phyloP scores from a whole-genome alignment of 2,113 vertebrate genomes.

The Ameiurus melas region DNA sequence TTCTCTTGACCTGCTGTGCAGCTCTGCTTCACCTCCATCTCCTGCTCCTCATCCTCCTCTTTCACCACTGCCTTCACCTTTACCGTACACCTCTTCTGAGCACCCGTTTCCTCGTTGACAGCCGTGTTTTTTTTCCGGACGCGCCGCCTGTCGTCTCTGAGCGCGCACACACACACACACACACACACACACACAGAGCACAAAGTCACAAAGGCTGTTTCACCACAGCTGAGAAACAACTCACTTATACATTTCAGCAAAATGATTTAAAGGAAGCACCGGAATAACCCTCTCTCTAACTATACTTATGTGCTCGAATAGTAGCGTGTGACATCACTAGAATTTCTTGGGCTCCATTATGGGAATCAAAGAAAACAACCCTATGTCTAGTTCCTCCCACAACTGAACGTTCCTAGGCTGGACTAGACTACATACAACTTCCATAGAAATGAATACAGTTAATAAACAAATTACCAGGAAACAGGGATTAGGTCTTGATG shows the following conservation, averaged over 20 bases:
- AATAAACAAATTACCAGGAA: too few species aligned
- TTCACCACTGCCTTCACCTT: conserved; percentile 73
- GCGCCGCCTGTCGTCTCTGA: conserved; percentile 76
- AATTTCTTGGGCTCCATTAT: too few species aligned
- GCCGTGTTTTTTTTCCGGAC: conserved; percentile 72
- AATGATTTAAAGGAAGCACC: background rate
- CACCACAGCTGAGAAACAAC: background rate
- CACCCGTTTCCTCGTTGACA: conserved; percentile 71
- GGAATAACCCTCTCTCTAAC: background rate
- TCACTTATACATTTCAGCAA: background rate
- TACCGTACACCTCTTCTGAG: conserved; percentile 46
- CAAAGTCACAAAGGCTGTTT: background rate
- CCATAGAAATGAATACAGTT: too few species aligned
- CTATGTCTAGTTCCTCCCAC: too few species aligned
- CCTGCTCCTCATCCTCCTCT: conserved; percentile 22
- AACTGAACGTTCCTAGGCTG: too few species aligned
- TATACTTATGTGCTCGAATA: too few species aligned
- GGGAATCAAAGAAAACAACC: too few species aligned
- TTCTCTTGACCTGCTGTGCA: conserved; percentile 64
- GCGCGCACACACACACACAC: background rate
- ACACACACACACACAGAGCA: background rate
- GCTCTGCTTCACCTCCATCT: conserved; percentile 61
- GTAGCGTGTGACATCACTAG: too few species aligned
- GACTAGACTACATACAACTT: too few species aligned
- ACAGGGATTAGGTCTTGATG: too few species aligned